Conservation (phyloP, 2,888 invertebrate genomes). For the Hydropsyche betteni region DNA sequence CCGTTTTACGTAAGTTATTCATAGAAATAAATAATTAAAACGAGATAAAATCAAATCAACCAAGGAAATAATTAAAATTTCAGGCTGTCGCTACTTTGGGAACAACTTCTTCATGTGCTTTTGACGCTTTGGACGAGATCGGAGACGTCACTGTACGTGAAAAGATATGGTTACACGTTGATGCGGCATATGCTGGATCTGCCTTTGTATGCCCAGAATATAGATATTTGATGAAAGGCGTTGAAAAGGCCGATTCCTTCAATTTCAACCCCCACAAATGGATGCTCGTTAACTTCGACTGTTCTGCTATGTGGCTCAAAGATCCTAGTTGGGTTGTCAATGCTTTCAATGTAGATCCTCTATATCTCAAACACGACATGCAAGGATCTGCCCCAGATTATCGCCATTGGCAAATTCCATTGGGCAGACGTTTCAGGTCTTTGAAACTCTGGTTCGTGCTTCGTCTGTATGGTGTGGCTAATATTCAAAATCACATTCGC, state of each 20-base stretch:
- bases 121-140: conserved; percentile 88
- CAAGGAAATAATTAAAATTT: conserved; percentile 35
- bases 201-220: conserved; percentile 94
- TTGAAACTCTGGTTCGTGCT: conserved; percentile 96
- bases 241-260: conserved; percentile 89
- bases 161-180: conserved; percentile 92
- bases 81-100: conserved; percentile 90
- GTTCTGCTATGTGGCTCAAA: conserved; percentile 97
- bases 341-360: conserved; percentile 96
- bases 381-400: conserved; percentile 93
- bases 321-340: conserved; percentile 89
- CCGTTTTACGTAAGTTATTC: conserved; percentile 89
- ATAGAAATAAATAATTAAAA: conserved; percentile 10
- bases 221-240: conserved; percentile 77
- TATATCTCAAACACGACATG: conserved; percentile 94
- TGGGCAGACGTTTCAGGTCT: conserved; percentile 91
- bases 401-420: conserved; percentile 96
- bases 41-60: not conserved
- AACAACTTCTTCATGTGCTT: conserved; percentile 95
- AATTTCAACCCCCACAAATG: conserved; percentile 99
- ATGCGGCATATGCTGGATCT: conserved; percentile 95
- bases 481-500: conserved; percentile 86
- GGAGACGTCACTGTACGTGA: conserved; percentile 86
- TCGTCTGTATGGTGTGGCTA: conserved; percentile 87
- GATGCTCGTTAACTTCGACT: conserved; percentile 99